Conservation (phyloP, 2,888 invertebrate species). For the Neoascia interrupta region DNA sequence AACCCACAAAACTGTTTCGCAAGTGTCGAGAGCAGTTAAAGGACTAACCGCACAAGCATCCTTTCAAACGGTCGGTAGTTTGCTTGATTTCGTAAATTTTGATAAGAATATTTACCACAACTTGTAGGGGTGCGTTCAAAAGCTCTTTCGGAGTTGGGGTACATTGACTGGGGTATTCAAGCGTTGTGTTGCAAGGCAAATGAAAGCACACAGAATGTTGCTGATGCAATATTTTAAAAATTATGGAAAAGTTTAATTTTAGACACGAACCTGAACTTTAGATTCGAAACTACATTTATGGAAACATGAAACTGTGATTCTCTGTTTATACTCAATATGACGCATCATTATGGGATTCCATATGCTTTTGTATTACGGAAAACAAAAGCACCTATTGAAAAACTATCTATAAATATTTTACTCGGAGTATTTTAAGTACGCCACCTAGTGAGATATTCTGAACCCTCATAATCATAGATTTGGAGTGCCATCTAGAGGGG, state of each 20-base stretch:
- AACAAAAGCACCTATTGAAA: too few relatives aligned
- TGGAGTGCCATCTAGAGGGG: too few relatives aligned
- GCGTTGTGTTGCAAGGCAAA: background rate
- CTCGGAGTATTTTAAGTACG: too few relatives aligned
- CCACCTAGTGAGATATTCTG: too few relatives aligned
- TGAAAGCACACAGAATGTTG: background rate
- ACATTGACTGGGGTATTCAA: background rate
- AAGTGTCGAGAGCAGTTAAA: slow-evolving; percentile 3
- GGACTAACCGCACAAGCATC: slow-evolving; percentile 14
- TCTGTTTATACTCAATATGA: too few relatives aligned
- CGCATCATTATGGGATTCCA: too few relatives aligned
- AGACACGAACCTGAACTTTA: background rate
- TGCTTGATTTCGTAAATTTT: background rate
- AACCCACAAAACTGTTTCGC: too few relatives aligned
- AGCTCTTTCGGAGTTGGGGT: slow-evolving; percentile 33
- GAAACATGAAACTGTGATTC: too few relatives aligned
- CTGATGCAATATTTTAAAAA: too few relatives aligned
- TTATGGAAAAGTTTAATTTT: background rate
- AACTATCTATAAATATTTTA: too few relatives aligned
- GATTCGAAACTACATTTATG: background rate
- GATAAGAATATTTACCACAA: slow-evolving; percentile 49
- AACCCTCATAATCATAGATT: too few relatives aligned
- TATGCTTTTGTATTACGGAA: too few relatives aligned
- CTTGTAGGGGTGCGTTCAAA: background rate
- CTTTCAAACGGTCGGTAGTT: background rate